Conservation (phyloP, 64 coral and sea anemone species). For the Montipora cactus region DNA sequence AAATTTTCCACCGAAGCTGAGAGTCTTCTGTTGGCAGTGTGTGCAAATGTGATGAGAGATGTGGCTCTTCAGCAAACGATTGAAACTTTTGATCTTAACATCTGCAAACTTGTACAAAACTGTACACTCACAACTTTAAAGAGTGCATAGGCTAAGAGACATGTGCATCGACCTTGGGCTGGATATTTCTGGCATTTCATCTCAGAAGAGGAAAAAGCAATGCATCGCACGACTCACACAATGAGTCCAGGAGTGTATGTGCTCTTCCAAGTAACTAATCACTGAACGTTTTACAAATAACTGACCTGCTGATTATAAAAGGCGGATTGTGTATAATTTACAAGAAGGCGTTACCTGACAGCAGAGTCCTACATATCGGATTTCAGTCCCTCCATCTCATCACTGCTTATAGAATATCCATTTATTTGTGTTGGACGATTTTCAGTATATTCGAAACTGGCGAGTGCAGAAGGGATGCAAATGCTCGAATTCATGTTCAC, state of each 20-base stretch:
- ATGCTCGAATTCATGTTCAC: too few relatives aligned
- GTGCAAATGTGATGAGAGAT: not conserved
- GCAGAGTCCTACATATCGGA: not conserved
- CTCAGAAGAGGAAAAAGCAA: constrained; percentile 40
- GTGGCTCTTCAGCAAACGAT: not conserved
- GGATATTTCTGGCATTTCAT: constrained; percentile 13
- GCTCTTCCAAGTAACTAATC: not conserved
- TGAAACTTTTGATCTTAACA: not conserved
- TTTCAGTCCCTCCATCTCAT: not conserved
- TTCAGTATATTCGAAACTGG: not conserved
- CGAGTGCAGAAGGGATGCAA: not conserved
- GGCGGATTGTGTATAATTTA: not conserved
- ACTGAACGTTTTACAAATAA: not conserved
- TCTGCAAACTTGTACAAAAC: constrained; percentile 3
- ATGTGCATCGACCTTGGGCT: constrained; percentile 19
- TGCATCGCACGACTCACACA: constrained; percentile 30
- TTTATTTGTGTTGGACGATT: not conserved
- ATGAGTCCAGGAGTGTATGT: not conserved
- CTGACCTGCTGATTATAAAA: not conserved
- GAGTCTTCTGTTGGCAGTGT: not conserved
- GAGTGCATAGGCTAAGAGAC: not conserved
- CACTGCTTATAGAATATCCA: not conserved
- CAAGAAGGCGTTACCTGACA: not conserved
- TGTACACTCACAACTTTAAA: not conserved
- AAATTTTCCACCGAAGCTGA: constrained; percentile 13